A percentile compares a stretch with the other conserved stretches of the same genome.
Conservation (phyloP, 2,888 invertebrate genomes). For the Epiblema foenella region DNA sequence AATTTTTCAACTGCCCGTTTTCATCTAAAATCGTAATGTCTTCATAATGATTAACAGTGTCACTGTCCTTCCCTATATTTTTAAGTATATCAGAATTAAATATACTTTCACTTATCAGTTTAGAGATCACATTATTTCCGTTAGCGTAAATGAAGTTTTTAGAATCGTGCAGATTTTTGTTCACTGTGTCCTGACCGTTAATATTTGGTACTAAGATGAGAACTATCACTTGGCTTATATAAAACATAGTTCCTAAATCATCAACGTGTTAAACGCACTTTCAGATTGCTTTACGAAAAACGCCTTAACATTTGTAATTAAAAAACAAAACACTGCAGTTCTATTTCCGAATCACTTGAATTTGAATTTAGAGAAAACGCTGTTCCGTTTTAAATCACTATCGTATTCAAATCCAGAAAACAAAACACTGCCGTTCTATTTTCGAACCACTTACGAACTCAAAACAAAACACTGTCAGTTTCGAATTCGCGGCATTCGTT, state of each 20-base stretch:
- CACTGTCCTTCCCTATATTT: conserved; percentile 57
- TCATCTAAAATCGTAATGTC: conserved; percentile 73
- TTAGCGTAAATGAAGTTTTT: conserved; percentile 61
- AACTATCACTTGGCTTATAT: conserved; percentile 6
- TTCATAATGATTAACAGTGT: conserved; percentile 68
- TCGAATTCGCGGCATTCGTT: not conserved
- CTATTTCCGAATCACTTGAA: not conserved
- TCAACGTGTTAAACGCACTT: conserved; percentile 27
- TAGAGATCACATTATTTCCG: conserved; percentile 53
- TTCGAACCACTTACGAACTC: not conserved
- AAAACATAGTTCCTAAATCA: conserved; percentile 37
- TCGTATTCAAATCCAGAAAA: not conserved
- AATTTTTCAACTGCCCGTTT: conserved; percentile 68
- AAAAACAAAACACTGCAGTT: not conserved
- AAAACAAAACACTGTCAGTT: conserved; percentile 10
- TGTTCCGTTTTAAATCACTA: not conserved
- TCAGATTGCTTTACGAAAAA: conserved; percentile 3
- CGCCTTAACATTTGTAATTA: not conserved
- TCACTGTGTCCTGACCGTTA: conserved; percentile 55
- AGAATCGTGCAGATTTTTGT: conserved; percentile 59
- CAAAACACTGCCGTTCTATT: not conserved
- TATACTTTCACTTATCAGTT: conserved; percentile 61
- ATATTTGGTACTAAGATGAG: conserved; percentile 1
- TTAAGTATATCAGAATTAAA: conserved; percentile 61
- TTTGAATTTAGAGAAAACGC: not conserved